phyloP scores from a whole-genome alignment of 2,797 vertebrate genomes.

The Denticeps clupeoides region DNA sequence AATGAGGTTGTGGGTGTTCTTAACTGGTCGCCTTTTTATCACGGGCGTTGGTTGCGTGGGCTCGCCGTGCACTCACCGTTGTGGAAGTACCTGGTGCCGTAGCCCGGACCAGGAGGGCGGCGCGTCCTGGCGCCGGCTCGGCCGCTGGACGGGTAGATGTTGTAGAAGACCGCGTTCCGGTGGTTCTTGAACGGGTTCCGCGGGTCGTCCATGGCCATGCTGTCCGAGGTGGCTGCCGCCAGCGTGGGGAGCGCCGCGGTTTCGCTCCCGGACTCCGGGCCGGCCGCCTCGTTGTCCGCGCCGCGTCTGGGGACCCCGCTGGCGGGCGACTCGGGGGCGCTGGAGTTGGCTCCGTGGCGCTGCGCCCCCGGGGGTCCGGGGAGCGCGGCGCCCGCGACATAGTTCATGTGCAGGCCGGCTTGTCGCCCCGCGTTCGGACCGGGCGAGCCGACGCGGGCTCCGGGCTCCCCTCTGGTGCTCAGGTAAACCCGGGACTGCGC shows the following conservation, averaged over 20 bases:
- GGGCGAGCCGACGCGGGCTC: slow-evolving; percentile 17
- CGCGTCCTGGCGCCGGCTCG: slow-evolving; percentile 30
- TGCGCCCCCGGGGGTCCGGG: slow-evolving; percentile 23
- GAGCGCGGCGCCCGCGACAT: not conserved
- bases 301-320: slow-evolving; percentile 29
- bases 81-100: slow-evolving; percentile 65
- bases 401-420: not conserved
- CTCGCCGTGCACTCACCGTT: slow-evolving; percentile 66
- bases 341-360: slow-evolving; percentile 22
- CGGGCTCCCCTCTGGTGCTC: slow-evolving; percentile 39
- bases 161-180: slow-evolving; percentile 61
- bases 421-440: slow-evolving; percentile 6
- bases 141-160: slow-evolving; percentile 41
- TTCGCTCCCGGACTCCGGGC: too few species aligned
- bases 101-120: slow-evolving; percentile 49
- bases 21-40: too few species aligned
- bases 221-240: slow-evolving; percentile 19
- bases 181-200: slow-evolving; percentile 51
- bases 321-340: slow-evolving; percentile 11
- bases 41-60: too few species aligned
- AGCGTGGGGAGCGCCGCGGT: slow-evolving; percentile 24
- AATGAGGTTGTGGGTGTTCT: not conserved
- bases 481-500: slow-evolving; percentile 42
- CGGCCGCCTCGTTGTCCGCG: too few species aligned
- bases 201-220: slow-evolving; percentile 58